These are phyloP conservation scores for Eonycteris spelaea DNA, from an alignment of 2,113 vertebrate genomes.

Conservation along the genomic window DNA sequence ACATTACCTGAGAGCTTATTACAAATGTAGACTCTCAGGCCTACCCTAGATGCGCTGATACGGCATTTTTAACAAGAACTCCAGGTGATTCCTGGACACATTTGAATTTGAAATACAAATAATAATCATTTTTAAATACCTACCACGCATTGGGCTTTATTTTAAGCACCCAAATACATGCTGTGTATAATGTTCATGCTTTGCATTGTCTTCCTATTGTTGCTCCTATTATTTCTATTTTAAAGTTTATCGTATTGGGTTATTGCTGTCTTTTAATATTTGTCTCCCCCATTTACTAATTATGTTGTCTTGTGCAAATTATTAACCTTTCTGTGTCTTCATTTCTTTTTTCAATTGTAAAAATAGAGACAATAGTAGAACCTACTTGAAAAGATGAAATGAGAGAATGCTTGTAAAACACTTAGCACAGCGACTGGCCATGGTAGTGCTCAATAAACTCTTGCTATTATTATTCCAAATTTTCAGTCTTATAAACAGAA, in stretches of 20 bases:
- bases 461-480: background rate
- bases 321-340: background rate
- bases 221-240: background rate
- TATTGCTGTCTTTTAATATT: background rate
- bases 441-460: background rate
- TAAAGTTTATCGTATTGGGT: background rate
- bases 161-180: background rate
- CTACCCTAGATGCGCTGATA: background rate
- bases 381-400: background rate
- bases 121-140: background rate
- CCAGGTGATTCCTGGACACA: background rate
- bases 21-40: background rate
- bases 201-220: background rate
- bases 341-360: constrained; percentile 2
- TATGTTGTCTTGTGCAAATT: background rate
- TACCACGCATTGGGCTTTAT: background rate
- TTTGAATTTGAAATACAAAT: background rate
- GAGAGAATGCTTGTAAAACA: background rate
- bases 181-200: background rate
- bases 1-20: background rate
- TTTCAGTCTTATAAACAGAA: background rate
- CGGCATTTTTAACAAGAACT: background rate
- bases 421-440: background rate
- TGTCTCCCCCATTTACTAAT: background rate
- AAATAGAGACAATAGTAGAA: constrained; percentile 6